Evolutionary conservation across 2,888 invertebrate genomes (phyloP), one percentile per base, ranked within the genome.

Genomic region (Polylopha cassiicola): DNA sequence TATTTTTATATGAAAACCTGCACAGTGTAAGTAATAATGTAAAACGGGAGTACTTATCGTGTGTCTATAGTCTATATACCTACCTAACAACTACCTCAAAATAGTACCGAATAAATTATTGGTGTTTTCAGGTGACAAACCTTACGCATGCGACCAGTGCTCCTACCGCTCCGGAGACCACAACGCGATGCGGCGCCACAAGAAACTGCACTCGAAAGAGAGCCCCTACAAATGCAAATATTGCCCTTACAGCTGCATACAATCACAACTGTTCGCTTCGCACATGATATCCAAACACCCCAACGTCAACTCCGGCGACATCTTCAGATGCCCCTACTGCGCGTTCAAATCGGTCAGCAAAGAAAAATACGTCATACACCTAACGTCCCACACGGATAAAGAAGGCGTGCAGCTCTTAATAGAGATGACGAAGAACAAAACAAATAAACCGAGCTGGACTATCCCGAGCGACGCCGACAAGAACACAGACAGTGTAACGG

Each of bases 241-340:
- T 61, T 95, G 95, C 60, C 86, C 90, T 0, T 95, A 94, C 70
- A 89, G 90, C 6, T 90, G 92, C 53, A 95, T 95, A 50, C 93
- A 94, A 68, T 92, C 94, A 37, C 91, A 91, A 3, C 88, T 91
- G 1, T 93, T 92, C 67, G 91, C 94, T 56, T 84, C 89, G 10
- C 95, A 95, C 65, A 85, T 95, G 62, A 89, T 91, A 53, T 91
- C 90, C 36, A 92, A 92, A 61, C 95, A 95, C 71, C 93, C 94
- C 1, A 90, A 89, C 14, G 68, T 88, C 44, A 89, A 88, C 39
- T 85, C 89, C 15, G 85, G 86, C 5, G 85, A 91, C 8, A 74
- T 93, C 53, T 89, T 89, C 55, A 78, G 86, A 3, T 91, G 91
- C 54, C 74, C 82, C 1, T 82, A 86, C 53, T 91, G 91, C 53